A percentile compares a stretch with the other conserved stretches of the same genome.
These are phyloP conservation scores for Leptopilina clavipes DNA, from an alignment of 1,140 invertebrate species.

Conservation along the genomic window DNA sequence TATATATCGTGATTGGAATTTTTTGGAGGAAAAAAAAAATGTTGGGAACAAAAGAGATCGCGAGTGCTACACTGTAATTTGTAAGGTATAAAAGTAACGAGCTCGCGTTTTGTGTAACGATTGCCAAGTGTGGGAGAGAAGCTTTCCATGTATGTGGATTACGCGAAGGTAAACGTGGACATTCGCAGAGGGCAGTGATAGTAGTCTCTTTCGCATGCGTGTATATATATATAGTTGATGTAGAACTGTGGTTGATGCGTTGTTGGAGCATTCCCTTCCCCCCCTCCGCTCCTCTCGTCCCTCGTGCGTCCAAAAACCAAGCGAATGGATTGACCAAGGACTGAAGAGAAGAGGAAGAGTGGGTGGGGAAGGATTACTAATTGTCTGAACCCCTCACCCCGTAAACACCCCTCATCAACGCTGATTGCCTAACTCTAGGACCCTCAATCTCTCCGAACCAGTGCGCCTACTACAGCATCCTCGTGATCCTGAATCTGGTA, in stretches of 20 bases:
- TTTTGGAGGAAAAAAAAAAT: background rate
- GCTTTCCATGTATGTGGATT: background rate
- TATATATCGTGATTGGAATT: background rate
- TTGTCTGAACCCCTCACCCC: slow-evolving; percentile 69
- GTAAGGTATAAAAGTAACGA: slow-evolving; percentile 14
- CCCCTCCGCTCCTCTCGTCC: background rate
- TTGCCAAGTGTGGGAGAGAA: slow-evolving; percentile 6
- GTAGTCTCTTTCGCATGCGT: slow-evolving; percentile 60
- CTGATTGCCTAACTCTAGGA: slow-evolving; percentile 75
- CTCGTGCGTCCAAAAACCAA: background rate
- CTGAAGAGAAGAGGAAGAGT: slow-evolving; percentile 37
- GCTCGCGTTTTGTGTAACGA: slow-evolving; percentile 4
- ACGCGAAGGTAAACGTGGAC: slow-evolving; percentile 44
- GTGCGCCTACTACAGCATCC: slow-evolving; percentile 28
- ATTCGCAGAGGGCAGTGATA: slow-evolving; percentile 42
- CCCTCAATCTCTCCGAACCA: slow-evolving; percentile 60
- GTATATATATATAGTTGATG: background rate
- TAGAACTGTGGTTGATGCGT: slow-evolving; percentile 57
- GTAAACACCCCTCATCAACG: slow-evolving; percentile 69
- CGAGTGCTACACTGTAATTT: slow-evolving; percentile 14
- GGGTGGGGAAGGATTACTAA: slow-evolving; percentile 66
- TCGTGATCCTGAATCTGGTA: slow-evolving; percentile 38
- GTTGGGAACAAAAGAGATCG: background rate
- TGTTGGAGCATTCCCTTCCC: slow-evolving; percentile 39
- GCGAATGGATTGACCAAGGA: slow-evolving; percentile 21